Conservation (phyloP, 2,113 vertebrate genomes). For the Tor tambroides region DNA sequence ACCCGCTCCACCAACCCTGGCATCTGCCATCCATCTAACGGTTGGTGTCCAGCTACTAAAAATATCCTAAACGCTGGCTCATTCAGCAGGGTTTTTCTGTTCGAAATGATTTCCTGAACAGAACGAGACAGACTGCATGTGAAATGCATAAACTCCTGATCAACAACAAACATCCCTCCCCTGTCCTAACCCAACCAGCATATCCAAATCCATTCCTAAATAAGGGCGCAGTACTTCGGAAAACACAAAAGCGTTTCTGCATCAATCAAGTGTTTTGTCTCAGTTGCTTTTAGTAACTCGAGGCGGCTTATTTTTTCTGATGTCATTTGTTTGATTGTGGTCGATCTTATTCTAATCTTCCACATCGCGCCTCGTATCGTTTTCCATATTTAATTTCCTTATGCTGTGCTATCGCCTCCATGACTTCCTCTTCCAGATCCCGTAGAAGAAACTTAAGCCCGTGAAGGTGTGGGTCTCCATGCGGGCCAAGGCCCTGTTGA, state of each 20-base stretch:
- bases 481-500: constrained; percentile 52
- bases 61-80: constrained; percentile 40
- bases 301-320: constrained; percentile 27
- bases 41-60: constrained; percentile 50
- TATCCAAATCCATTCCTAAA: not conserved
- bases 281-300: not conserved
- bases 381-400: constrained; percentile 58
- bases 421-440: constrained; percentile 58
- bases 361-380: constrained; percentile 41
- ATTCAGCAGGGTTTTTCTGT: constrained; percentile 26
- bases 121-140: not conserved
- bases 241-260: not conserved
- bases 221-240: not conserved
- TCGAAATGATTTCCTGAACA: constrained; percentile 36
- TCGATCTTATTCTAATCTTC: constrained; percentile 46
- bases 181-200: not conserved
- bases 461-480: constrained; percentile 45
- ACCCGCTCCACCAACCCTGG: constrained; percentile 42
- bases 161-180: constrained; percentile 1
- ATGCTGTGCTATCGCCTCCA: constrained; percentile 51
- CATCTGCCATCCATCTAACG: constrained; percentile 54
- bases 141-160: not conserved
- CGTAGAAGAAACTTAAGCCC: constrained; percentile 56
- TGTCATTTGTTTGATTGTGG: constrained; percentile 49
- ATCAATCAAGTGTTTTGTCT: constrained; percentile 21